phyloP scores from a whole-genome alignment of 2,888 invertebrate genomes.

The Drosophila algonquin region DNA sequence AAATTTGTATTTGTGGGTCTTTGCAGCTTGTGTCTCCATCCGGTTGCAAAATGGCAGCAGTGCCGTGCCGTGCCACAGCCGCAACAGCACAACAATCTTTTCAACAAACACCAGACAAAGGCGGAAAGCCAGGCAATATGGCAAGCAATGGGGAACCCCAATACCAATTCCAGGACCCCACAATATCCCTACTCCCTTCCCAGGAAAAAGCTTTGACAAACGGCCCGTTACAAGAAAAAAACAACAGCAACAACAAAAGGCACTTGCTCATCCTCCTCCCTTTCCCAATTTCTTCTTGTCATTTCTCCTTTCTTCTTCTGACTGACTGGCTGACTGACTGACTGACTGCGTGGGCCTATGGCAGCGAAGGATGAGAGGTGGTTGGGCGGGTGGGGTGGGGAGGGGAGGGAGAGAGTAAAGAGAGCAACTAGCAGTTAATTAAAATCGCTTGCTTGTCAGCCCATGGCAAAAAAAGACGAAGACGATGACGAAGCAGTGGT shows the following conservation, averaged over 20 bases:
- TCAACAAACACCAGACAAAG: conserved; percentile 75
- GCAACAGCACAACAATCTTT: conserved; percentile 64
- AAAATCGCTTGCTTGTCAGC: conserved; percentile 68
- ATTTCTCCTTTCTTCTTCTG: not conserved
- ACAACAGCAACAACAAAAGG: conserved; percentile 14
- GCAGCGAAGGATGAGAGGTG: not conserved
- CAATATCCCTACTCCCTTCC: not conserved
- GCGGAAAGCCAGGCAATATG: conserved; percentile 53
- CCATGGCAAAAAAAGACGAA: not conserved
- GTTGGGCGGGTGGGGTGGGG: not conserved
- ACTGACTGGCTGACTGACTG: not conserved
- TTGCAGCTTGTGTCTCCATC: conserved; percentile 29
- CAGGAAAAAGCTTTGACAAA: conserved; percentile 64
- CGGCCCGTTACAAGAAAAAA: too few species aligned
- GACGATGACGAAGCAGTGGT: conserved; percentile 1
- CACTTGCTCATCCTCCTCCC: not conserved
- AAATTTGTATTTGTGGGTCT: conserved; percentile 10
- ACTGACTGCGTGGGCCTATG: not conserved
- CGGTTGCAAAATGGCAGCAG: conserved; percentile 68
- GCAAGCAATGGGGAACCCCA: conserved; percentile 27
- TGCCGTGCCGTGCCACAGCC: conserved; percentile 3
- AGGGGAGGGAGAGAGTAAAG: not conserved
- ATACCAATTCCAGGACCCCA: not conserved
- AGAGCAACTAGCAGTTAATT: conserved; percentile 68
- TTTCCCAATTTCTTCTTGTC: not conserved